A percentile compares a stretch with the other conserved stretches of the same genome.
Evolutionary conservation across 2,797 vertebrate species (phyloP).

Genomic region (Delichon dasypus): DNA sequence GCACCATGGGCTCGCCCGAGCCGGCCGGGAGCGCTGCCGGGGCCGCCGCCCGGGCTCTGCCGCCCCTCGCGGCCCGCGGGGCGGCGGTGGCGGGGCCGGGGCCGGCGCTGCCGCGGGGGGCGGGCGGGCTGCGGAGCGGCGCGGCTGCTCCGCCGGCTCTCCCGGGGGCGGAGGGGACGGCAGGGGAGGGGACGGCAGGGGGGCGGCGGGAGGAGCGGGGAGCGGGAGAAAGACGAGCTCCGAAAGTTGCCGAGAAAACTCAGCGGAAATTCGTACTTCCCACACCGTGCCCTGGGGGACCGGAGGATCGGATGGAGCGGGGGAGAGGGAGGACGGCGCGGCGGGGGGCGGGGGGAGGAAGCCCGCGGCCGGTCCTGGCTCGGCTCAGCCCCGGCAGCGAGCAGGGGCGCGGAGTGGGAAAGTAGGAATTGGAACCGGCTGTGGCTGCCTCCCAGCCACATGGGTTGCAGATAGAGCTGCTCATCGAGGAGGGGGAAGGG

Average conservation of each 20-base stretch:
- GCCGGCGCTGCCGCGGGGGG: not conserved
- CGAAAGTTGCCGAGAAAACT: constrained; percentile 64
- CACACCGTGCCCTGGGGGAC: constrained; percentile 79
- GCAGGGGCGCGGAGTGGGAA: constrained; percentile 46
- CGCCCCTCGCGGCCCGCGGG: not conserved
- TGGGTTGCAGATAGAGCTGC: constrained; percentile 18
- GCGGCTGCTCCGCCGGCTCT: not conserved
- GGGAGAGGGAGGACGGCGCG: constrained; percentile 56
- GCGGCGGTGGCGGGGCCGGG: not conserved
- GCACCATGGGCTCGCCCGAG: not conserved
- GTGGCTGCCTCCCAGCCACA: constrained; percentile 38
- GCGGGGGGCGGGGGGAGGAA: not conserved
- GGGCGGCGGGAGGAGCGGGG: not conserved
- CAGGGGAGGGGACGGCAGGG: not conserved
- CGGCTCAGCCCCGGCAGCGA: not conserved
- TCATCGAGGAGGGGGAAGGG: constrained; percentile 61
- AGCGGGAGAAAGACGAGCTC: constrained; percentile 18
- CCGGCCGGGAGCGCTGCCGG: not conserved
- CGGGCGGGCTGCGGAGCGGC: not conserved
- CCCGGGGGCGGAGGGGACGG: not conserved
- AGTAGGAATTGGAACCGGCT: constrained; percentile 35
- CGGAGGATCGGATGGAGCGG: constrained; percentile 49
- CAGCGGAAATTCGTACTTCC: constrained; percentile 85
- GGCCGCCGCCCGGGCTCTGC: not conserved
- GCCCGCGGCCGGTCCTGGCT: constrained; percentile 38